Evolutionary conservation across 92 coral and sea anemone species (phyloP).

Genomic region (Porites rus): DNA sequence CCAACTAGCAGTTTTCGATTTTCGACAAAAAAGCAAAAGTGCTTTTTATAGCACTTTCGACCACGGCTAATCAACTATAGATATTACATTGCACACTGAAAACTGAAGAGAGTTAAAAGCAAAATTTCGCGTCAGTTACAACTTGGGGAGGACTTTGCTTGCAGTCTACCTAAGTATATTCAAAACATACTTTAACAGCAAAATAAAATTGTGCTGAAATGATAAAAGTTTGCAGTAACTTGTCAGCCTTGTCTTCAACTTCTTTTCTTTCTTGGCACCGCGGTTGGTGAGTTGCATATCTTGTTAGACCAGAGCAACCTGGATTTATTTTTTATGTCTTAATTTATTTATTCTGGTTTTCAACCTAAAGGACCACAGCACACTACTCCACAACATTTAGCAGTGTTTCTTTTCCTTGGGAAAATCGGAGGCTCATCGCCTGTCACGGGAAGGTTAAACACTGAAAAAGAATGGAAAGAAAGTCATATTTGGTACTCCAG

Average conservation of each 20-base stretch:
- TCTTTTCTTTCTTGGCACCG: too few relatives aligned
- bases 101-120: too few relatives aligned
- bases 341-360: not conserved
- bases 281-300: not conserved
- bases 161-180: too few relatives aligned
- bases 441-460: constrained; percentile 83
- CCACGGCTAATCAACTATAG: too few relatives aligned
- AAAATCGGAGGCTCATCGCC: constrained; percentile 79
- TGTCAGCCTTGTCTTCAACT: not conserved
- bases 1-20: too few relatives aligned
- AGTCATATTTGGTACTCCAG: not conserved
- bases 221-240: not conserved
- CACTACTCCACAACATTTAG: constrained; percentile 89
- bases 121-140: too few relatives aligned
- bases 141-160: too few relatives aligned
- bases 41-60: too few relatives aligned
- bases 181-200: too few relatives aligned
- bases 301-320: not conserved
- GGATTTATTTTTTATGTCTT: not conserved
- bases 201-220: too few relatives aligned
- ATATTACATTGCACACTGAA: too few relatives aligned
- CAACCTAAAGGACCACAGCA: constrained; percentile 97
- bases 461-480: constrained; percentile 51
- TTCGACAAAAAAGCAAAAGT: too few relatives aligned
- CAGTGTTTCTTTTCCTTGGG: constrained; percentile 82